Evolutionary conservation across 2,797 vertebrate genomes (phyloP).

Genomic region (Pangasius sanitwongsei): DNA sequence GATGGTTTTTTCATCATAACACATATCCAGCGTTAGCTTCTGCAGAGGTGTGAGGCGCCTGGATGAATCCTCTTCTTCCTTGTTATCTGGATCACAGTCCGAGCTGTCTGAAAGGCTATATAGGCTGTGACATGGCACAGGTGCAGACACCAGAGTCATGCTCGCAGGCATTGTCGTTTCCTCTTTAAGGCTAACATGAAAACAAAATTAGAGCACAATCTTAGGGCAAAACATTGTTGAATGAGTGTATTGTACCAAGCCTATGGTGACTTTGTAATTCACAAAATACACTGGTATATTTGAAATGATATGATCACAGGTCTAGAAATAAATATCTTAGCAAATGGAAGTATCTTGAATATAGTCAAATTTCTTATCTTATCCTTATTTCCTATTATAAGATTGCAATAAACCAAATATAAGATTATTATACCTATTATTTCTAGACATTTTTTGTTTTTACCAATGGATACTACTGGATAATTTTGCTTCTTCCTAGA

Average conservation of each 20-base stretch:
- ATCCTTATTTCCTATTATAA: not conserved
- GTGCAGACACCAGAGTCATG: constrained; percentile 69
- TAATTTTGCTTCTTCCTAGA: not conserved
- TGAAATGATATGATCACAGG: not conserved
- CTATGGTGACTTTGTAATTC: not conserved
- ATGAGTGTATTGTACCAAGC: not conserved
- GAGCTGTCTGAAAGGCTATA: constrained; percentile 79
- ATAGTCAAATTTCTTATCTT: not conserved
- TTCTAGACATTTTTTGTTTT: not conserved
- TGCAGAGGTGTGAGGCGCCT: constrained; percentile 81
- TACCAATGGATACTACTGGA: not conserved
- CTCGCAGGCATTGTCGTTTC: constrained; percentile 72
- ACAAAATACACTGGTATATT: not conserved
- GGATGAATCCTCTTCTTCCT: constrained; percentile 59
- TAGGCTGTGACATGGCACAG: constrained; percentile 68
- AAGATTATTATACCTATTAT: not conserved
- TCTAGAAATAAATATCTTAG: not conserved
- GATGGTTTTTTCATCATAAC: constrained; percentile 84
- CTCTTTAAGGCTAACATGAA: constrained; percentile 36
- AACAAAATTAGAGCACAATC: not conserved
- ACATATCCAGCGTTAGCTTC: constrained; percentile 87
- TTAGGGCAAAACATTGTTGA: not conserved
- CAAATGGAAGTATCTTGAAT: not conserved
- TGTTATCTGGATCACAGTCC: constrained; percentile 65
- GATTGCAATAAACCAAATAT: not conserved